Base-by-base conservation (phyloP, 2,888 invertebrate genomes). In the Drosophila flavopinicola region DNA sequence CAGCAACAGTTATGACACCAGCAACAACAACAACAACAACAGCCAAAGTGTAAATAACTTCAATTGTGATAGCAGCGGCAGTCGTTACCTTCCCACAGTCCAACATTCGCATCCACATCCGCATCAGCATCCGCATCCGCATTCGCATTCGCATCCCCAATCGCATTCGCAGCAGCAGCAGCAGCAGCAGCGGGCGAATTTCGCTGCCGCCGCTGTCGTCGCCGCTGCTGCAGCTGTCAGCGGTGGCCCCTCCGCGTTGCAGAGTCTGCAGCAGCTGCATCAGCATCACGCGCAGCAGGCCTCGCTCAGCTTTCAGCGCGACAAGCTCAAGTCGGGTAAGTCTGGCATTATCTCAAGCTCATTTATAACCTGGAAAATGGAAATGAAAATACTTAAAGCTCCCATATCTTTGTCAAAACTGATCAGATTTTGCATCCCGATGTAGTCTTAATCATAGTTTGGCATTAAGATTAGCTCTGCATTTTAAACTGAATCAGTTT, bases 241-340 rank as follows among this genome's bases (percentile, higher is more conserved):
- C 33, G 84, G 78, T 30, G 88, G 85, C 13, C 90, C 90, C 9
- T 90, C 90, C 23, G 91, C 91, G 4, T 65, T 91, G 56, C 91
- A 91, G 70, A 91, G 91, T 58, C 78, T 91, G 6, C 91, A 91
- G 53, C 91, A 91, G 58, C 66, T 91, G 39, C 91, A 91, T 66
- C 91, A 91, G 44, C 91, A 91, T 65, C 91, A 91, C 72, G 89
- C 90, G 9, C 88, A 91, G 56, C 89, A 89, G 67, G 88, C 82
- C 3, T 77, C 78, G 29, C 67, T 90, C 20, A 88, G 75, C 25
- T 89, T 90, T 63, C 88, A 88, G 53, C 76, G 91, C 4, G 91
- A 91, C 32, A 91, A 90, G 68, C 83, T 89, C 13, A 90, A 91
- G 69, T 77, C 88, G 42, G 90, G 90, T 90, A 37, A 53, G 52